These are phyloP conservation scores for Acromyrmex echinatior DNA, from an alignment of 1,140 invertebrate species.

Conservation along the genomic window DNA sequence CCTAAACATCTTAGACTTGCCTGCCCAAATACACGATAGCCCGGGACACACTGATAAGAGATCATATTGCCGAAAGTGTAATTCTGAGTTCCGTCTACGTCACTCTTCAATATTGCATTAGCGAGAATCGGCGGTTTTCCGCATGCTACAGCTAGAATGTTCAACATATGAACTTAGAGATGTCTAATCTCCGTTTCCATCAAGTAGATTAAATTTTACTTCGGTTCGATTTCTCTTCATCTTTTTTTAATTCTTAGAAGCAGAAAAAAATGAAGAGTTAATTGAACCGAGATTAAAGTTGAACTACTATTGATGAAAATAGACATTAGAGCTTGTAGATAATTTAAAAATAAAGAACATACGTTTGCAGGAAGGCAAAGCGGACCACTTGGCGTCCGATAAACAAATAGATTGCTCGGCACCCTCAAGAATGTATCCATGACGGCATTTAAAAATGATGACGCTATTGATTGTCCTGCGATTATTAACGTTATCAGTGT, in stretches of 20 bases:
- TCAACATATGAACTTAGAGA: not conserved
- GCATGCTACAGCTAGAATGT: slow-evolving; percentile 80
- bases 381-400: slow-evolving; percentile 85
- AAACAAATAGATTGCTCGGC: slow-evolving; percentile 82
- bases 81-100: slow-evolving; percentile 65
- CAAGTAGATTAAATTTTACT: too few species aligned
- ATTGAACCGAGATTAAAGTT: too few species aligned
- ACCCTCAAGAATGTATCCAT: slow-evolving; percentile 83
- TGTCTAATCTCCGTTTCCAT: too few species aligned
- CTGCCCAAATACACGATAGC: slow-evolving; percentile 86
- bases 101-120: slow-evolving; percentile 69
- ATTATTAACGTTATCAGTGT: slow-evolving; percentile 65
- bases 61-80: slow-evolving; percentile 84
- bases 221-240: too few species aligned
- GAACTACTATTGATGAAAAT: too few species aligned
- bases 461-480: slow-evolving; percentile 68
- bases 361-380: slow-evolving; percentile 83
- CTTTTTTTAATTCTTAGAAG: too few species aligned
- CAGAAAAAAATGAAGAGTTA: too few species aligned
- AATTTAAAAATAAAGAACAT: not conserved
- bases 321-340: too few species aligned
- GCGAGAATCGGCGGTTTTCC: slow-evolving; percentile 76
- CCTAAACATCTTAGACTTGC: slow-evolving; percentile 85
- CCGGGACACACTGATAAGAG: slow-evolving; percentile 85
- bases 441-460: slow-evolving; percentile 83